Percentiles rank a stretch among this genome's conserved stretches.
Conservation (phyloP, 1,140 invertebrate species). For the Globodera ellingtonae region DNA sequence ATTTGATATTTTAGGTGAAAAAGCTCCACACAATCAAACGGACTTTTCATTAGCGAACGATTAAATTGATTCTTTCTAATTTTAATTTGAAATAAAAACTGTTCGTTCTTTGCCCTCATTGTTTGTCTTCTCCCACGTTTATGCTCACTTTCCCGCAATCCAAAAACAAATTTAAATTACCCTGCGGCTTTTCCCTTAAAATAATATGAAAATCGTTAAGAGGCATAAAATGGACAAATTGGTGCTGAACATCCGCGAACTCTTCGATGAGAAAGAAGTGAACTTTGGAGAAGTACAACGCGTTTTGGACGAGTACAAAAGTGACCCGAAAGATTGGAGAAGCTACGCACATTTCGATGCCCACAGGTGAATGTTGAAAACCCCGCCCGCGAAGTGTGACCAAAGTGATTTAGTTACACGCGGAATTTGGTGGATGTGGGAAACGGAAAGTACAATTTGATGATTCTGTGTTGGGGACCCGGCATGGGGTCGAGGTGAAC, state of each 20-base stretch:
- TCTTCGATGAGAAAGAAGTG: conserved; percentile 54
- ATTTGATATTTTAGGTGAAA: too few relatives aligned
- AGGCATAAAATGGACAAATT: conserved; percentile 49
- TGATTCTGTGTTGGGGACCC: conserved; percentile 94
- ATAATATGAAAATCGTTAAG: conserved; percentile 1
- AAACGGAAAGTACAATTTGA: conserved; percentile 95
- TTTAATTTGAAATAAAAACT: neutral
- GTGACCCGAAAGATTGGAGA: conserved; percentile 52
- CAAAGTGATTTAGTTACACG: conserved; percentile 76
- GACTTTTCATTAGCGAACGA: too few relatives aligned
- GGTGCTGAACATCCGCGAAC: conserved; percentile 42
- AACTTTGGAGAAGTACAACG: conserved; percentile 55
- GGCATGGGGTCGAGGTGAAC: conserved; percentile 77
- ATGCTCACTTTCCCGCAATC: neutral
- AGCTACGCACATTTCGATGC: conserved; percentile 58
- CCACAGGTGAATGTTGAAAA: conserved; percentile 46
- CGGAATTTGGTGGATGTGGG: conserved; percentile 88
- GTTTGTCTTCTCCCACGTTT: neutral
- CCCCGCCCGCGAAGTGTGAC: neutral
- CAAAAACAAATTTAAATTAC: neutral
- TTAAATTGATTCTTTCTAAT: too few relatives aligned
- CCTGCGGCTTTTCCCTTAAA: neutral
- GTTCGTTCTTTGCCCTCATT: neutral
- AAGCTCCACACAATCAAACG: too few relatives aligned
- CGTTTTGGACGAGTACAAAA: conserved; percentile 58